Evolutionary conservation across 2,888 invertebrate genomes (phyloP), one percentile per base, ranked within the genome.

Genomic region (Parasteatoda lunata): DNA sequence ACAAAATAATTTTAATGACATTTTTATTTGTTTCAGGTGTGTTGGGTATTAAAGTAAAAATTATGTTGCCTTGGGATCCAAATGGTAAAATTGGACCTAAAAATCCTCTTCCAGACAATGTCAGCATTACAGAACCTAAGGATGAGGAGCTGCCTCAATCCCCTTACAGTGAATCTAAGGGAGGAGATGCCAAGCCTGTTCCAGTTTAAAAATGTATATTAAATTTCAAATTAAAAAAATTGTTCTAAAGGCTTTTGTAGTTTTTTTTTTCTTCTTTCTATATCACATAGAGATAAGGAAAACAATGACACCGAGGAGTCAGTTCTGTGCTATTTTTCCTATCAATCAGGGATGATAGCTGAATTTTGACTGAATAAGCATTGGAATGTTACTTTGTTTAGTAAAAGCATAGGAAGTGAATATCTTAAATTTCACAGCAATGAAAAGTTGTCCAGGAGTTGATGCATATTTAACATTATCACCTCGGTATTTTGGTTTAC

Each of bases 41-140:
- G 77, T 92, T 95, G 90, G 95, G 95, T 80, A 94, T 94, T 90
- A 95, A 96, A 94, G 96, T 98, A 1, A 99, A 99, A 93, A 99
- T 99, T 93, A 99, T 99, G 99, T 95, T 99, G 93, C 98, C 98
- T 68, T 98, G 97, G 95, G 99, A 99, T 94, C 96, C 97, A 89
- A 95, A 95, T 92, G 99, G 99, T 93, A 98, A 99, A 94, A 97
- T 95, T 91, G n/a, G 99, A 79, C 99, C 99, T 90, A 98, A 98
- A 94, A 96, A 96, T 92, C 98, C 98, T 5, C 94, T 99, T 91
- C 99, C 99, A 75, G 99, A 99, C 93, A 97, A 98, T 93, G 98
- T 99, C 90, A 95, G 96, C 91, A 98, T 99, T 90, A 96, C 96
- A 86, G 98, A 99, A 93, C 99, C 99, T 84, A 98, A 98, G 93